A percentile compares a stretch with the other conserved stretches of the same genome.
These are phyloP conservation scores for Andrena flavipes DNA, from an alignment of 2,888 invertebrate species.

Conservation along the genomic window DNA sequence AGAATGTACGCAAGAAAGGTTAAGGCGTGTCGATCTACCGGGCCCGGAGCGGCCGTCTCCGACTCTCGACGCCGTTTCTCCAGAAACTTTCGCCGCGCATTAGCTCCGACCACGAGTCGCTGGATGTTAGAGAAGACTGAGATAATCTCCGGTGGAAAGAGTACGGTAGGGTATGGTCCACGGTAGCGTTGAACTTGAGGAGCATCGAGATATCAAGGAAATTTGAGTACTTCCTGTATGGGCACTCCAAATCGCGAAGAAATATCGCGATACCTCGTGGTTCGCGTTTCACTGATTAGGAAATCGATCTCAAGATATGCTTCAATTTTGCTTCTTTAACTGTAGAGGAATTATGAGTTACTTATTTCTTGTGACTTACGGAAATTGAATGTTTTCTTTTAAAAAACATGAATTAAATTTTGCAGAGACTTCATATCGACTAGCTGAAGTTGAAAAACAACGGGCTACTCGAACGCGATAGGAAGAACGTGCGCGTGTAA, in stretches of 20 bases:
- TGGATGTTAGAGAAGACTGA: background rate
- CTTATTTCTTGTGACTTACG: background rate
- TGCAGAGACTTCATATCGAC: too few species aligned
- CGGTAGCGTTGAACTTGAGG: background rate
- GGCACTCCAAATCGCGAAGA: background rate
- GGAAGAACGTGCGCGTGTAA: background rate
- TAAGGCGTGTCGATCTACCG: slow-evolving; percentile 62
- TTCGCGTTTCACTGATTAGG: background rate
- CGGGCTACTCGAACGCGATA: too few species aligned
- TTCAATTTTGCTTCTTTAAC: too few species aligned
- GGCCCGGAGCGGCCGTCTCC: slow-evolving; percentile 29
- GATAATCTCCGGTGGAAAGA: background rate
- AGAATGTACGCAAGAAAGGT: slow-evolving; percentile 68
- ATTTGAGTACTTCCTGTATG: background rate
- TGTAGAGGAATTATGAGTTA: background rate
- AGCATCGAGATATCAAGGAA: background rate
- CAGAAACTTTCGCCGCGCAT: slow-evolving; percentile 62
- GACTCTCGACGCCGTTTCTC: slow-evolving; percentile 50
- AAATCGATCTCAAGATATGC: too few species aligned
- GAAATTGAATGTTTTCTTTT: too few species aligned
- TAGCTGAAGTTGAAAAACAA: too few species aligned
- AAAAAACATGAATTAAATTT: too few species aligned
- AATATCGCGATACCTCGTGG: background rate
- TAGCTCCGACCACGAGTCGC: slow-evolving; percentile 6
- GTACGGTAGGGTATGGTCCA: background rate